These are phyloP conservation scores for Philereme vetulata DNA, from an alignment of 2,888 invertebrate species.

Conservation along the genomic window DNA sequence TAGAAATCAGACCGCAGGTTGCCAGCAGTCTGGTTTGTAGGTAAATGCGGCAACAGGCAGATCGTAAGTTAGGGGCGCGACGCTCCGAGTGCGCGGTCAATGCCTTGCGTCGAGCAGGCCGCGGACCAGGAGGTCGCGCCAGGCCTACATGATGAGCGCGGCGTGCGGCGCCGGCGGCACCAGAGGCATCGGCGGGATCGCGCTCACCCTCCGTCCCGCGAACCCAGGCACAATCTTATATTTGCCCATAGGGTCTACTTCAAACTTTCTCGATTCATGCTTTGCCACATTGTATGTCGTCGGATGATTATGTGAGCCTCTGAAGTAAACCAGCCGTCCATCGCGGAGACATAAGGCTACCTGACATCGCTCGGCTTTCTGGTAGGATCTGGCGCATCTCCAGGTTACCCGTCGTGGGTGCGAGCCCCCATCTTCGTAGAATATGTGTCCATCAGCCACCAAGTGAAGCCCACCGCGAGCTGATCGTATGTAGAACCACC, in stretches of 20 bases:
- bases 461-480: constrained; percentile 77
- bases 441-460: constrained; percentile 77
- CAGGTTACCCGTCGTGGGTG: constrained; percentile 78
- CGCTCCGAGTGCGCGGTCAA: constrained; percentile 68
- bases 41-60: background rate
- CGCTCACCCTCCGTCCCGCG: constrained; percentile 47
- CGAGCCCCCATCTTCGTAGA: constrained; percentile 80
- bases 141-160: constrained; percentile 77
- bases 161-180: constrained; percentile 69
- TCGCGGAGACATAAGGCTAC: constrained; percentile 77
- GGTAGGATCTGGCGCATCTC: constrained; percentile 78
- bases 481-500: constrained; percentile 80
- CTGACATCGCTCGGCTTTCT: constrained; percentile 78
- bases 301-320: constrained; percentile 76
- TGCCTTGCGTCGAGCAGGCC: constrained; percentile 70
- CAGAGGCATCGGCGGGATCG: constrained; percentile 52
- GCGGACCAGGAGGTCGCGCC: constrained; percentile 82
- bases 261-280: constrained; percentile 74
- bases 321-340: constrained; percentile 76
- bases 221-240: constrained; percentile 74
- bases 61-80: constrained; percentile 50
- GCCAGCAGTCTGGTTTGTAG: background rate
- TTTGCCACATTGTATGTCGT: constrained; percentile 75
- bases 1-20: constrained; percentile 1
- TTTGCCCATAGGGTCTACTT: constrained; percentile 79